A percentile compares a stretch with the other conserved stretches of the same genome.
These are phyloP conservation scores for Pangasius mekongensis DNA, from an alignment of 2,797 vertebrate genomes.

Conservation along the genomic window DNA sequence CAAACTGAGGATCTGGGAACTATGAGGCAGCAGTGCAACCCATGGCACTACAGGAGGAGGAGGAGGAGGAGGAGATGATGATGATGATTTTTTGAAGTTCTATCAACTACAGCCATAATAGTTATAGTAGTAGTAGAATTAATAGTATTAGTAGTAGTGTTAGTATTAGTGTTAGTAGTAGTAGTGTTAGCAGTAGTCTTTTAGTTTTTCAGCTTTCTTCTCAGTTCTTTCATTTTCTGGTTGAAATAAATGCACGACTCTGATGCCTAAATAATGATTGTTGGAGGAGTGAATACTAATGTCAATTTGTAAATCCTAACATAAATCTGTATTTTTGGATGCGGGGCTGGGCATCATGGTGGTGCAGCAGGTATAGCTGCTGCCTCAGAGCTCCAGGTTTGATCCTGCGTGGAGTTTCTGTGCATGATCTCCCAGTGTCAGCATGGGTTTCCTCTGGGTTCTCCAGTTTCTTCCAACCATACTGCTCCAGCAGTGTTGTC, in stretches of 20 bases:
- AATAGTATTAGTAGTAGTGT: neutral
- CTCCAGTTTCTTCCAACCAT: neutral
- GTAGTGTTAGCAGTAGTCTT: neutral
- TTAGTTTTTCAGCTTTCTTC: neutral
- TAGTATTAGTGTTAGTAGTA: neutral
- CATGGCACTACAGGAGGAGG: no score
- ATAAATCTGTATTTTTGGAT: neutral
- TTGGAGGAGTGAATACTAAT: neutral
- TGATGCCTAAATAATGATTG: neutral
- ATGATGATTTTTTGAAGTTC: no score
- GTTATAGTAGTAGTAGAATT: neutral
- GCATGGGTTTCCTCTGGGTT: neutral
- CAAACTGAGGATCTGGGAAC: neutral
- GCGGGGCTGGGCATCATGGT: neutral
- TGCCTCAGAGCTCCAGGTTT: neutral
- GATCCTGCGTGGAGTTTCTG: neutral
- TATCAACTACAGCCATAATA: neutral
- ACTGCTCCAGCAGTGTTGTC: neutral
- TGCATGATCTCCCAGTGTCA: neutral
- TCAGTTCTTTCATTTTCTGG: neutral
- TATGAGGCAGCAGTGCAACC: neutral
- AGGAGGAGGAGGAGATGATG: no score
- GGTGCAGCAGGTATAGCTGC: neutral
- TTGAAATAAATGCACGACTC: neutral
- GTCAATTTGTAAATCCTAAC: neutral